Percentiles rank a stretch among this genome's conserved stretches.
Conservation (phyloP, 1,140 invertebrate genomes). For the Drosophila kohkoa region DNA sequence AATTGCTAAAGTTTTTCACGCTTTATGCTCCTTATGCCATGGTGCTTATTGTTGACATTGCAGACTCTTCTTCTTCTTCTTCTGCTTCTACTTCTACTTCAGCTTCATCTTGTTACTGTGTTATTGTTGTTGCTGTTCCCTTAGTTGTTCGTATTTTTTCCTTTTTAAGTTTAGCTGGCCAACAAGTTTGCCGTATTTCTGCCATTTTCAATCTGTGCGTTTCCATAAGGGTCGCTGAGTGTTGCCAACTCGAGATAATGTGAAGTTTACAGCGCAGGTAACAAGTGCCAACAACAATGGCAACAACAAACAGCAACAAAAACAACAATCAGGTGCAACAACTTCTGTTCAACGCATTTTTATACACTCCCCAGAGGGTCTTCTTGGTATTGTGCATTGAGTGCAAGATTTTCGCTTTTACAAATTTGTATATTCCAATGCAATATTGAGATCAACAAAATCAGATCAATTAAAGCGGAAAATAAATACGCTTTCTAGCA, state of each 20-base stretch:
- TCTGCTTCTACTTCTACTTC: not conserved
- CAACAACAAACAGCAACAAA: constrained; percentile 26
- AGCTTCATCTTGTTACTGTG: not conserved
- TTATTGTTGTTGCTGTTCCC: constrained; percentile 35
- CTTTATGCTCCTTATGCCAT: constrained; percentile 49
- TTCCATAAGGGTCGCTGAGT: constrained; percentile 40
- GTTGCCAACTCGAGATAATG: constrained; percentile 63
- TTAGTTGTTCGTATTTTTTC: constrained; percentile 5
- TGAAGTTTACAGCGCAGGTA: constrained; percentile 70
- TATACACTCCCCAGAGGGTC: too few species aligned
- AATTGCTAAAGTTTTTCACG: constrained; percentile 82
- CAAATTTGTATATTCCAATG: too few species aligned
- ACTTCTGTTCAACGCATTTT: not conserved
- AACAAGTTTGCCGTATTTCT: constrained; percentile 44
- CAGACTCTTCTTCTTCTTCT: constrained; percentile 6
- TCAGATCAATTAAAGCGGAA: not conserved
- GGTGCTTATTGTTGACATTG: constrained; percentile 63
- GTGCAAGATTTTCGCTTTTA: too few species aligned
- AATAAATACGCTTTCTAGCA: not conserved
- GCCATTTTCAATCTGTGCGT: constrained; percentile 77
- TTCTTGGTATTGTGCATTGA: too few species aligned
- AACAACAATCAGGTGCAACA: not conserved
- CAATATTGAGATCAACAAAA: constrained; percentile 2
- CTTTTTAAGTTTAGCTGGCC: constrained; percentile 62
- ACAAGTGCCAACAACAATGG: constrained; percentile 52